Percentiles rank a stretch among this genome's conserved stretches.
Evolutionary conservation across 1,140 invertebrate species (phyloP).

Genomic region (Idris sp.): DNA sequence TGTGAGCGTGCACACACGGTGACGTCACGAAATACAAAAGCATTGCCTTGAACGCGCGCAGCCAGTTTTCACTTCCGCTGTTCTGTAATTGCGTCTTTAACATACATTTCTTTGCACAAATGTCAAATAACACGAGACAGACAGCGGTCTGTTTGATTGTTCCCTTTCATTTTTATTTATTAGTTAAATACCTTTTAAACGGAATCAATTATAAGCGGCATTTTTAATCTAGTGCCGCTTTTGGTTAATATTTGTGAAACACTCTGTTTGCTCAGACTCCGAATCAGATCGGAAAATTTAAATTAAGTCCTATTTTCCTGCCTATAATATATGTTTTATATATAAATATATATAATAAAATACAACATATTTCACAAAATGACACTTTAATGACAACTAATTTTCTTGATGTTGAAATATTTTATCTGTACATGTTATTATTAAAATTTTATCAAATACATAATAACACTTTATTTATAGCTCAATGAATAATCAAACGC

Average conservation of each 20-base stretch:
- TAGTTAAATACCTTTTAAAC: slow-evolving; percentile 38
- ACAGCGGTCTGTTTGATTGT: slow-evolving; percentile 32
- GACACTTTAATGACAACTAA: too few relatives aligned
- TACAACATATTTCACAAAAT: too few relatives aligned
- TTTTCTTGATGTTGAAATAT: too few relatives aligned
- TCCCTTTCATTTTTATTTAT: slow-evolving; percentile 16
- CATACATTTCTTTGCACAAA: slow-evolving; percentile 30
- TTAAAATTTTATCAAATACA: too few relatives aligned
- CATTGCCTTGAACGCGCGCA: too few relatives aligned
- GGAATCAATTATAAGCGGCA: slow-evolving; percentile 38
- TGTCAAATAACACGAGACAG: slow-evolving; percentile 30
- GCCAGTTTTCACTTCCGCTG: slow-evolving; percentile 53
- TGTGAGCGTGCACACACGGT: slow-evolving; percentile 26
- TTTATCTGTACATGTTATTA: too few relatives aligned
- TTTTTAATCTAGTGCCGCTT: slow-evolving; percentile 11
- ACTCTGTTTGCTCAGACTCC: background rate
- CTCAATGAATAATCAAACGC: too few relatives aligned
- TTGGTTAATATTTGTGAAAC: slow-evolving; percentile 36
- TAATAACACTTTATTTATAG: too few relatives aligned
- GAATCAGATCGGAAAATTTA: too few relatives aligned
- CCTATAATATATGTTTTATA: too few relatives aligned
- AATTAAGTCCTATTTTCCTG: too few relatives aligned
- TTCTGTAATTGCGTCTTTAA: slow-evolving; percentile 47
- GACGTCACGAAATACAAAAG: slow-evolving; percentile 56
- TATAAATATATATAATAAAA: too few relatives aligned